A percentile compares a stretch with the other conserved stretches of the same genome.
These are phyloP conservation scores for Carcina quercana DNA, from an alignment of 2,888 invertebrate species.

Conservation along the genomic window DNA sequence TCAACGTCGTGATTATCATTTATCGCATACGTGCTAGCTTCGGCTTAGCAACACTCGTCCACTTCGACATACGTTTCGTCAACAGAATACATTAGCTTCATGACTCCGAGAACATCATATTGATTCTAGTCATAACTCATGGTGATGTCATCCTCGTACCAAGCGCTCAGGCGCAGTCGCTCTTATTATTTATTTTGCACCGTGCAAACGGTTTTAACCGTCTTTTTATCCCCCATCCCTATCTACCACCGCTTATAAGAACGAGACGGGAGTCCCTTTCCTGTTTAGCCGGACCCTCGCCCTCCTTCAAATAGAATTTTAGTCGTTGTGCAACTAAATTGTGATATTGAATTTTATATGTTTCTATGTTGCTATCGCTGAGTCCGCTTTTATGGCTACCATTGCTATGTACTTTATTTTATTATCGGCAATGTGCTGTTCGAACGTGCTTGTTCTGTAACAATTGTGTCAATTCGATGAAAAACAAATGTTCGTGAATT, in stretches of 20 bases:
- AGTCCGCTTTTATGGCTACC: constrained; percentile 16
- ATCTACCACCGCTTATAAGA: constrained; percentile 27
- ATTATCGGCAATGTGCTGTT: constrained; percentile 17
- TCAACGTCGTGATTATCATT: constrained; percentile 22
- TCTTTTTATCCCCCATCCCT: constrained; percentile 52
- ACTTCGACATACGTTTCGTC: constrained; percentile 31
- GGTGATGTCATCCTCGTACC: constrained; percentile 60
- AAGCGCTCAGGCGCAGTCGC: constrained; percentile 47
- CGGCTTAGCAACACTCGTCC: constrained; percentile 38
- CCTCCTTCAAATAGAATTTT: constrained; percentile 32
- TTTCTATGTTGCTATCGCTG: constrained; percentile 18
- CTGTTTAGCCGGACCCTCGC: constrained; percentile 47
- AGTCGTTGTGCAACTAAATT: constrained; percentile 10
- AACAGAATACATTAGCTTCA: constrained; percentile 33
- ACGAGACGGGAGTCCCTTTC: constrained; percentile 39
- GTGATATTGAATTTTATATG: constrained; percentile 15
- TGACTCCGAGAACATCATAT: constrained; percentile 36
- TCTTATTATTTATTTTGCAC: constrained; percentile 65
- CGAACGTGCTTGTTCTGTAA: no score
- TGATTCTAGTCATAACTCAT: constrained; percentile 62
- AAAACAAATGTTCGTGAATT: constrained; percentile 5
- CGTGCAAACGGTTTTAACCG: constrained; percentile 59
- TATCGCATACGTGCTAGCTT: constrained; percentile 11
- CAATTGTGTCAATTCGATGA: no score
- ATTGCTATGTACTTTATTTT: constrained; percentile 16